Conservation (phyloP, 1,140 invertebrate genomes). For the Trinorchestia longiramus region DNA sequence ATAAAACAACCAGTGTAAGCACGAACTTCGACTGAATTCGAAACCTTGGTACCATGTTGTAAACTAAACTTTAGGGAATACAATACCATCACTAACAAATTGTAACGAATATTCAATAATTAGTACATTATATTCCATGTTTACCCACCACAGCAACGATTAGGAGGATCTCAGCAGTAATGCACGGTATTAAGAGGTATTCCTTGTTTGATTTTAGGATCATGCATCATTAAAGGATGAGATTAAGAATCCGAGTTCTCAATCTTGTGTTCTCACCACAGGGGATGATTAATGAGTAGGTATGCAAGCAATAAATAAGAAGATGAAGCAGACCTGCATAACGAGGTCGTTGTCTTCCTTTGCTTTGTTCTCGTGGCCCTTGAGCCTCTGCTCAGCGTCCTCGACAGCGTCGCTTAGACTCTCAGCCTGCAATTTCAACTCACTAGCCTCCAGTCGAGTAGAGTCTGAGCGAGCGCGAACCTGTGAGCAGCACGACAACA, state of each 20-base stretch:
- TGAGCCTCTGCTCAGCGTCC: slow-evolving; percentile 79
- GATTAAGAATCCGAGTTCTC: no score
- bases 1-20: no score
- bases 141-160: no score
- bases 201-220: no score
- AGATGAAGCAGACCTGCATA: slow-evolving; percentile 54
- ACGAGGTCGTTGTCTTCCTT: slow-evolving; percentile 79
- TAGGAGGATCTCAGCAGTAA: no score
- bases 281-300: neutral
- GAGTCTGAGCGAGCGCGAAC: slow-evolving; percentile 74
- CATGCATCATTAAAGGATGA: no score
- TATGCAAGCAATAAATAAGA: neutral
- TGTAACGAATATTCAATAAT: no score
- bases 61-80: neutral
- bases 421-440: slow-evolving; percentile 83
- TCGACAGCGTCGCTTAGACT: slow-evolving; percentile 80
- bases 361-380: slow-evolving; percentile 80
- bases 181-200: no score
- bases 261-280: no score
- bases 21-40: no score
- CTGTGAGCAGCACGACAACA: slow-evolving; percentile 68
- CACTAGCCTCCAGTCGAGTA: slow-evolving; percentile 80
- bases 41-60: neutral
- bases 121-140: no score
- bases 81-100: neutral